These are phyloP conservation scores for Rhadina sibilatrix DNA, from an alignment of 2,113 vertebrate species.

Conservation along the genomic window DNA sequence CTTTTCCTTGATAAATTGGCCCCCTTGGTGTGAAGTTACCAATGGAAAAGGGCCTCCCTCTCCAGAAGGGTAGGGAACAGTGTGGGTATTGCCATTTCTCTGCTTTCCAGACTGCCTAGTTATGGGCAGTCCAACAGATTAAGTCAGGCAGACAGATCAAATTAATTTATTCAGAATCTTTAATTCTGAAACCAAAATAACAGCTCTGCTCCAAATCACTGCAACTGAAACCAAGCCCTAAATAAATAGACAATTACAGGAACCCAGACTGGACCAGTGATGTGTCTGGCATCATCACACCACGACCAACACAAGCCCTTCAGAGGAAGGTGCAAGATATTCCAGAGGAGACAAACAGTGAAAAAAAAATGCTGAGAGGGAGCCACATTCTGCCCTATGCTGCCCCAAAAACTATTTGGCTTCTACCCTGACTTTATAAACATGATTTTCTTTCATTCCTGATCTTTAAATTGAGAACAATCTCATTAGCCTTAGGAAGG, in stretches of 20 bases:
- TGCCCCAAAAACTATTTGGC: neutral
- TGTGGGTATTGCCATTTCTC: neutral
- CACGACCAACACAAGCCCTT: neutral
- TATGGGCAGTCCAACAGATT: neutral
- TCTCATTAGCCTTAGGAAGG: neutral
- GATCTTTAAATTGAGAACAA: neutral
- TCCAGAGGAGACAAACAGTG: neutral
- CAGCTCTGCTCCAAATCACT: neutral
- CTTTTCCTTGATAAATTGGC: neutral
- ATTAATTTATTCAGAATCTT: conserved; percentile 31
- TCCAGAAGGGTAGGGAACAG: neutral
- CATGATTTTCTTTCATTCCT: neutral
- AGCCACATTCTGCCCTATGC: neutral
- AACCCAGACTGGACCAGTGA: neutral
- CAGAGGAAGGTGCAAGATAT: neutral
- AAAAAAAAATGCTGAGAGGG: neutral
- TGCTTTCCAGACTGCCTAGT: neutral
- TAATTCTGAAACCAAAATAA: conserved; percentile 18
- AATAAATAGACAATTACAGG: neutral
- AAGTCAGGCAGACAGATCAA: conserved; percentile 14
- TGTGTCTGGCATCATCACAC: neutral
- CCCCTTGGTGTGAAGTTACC: neutral
- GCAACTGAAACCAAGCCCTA: neutral
- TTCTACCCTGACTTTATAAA: neutral
- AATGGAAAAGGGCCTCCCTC: neutral